Evolutionary conservation across 2,797 vertebrate genomes (phyloP).

Genomic region (Sebastes matsubarae): DNA sequence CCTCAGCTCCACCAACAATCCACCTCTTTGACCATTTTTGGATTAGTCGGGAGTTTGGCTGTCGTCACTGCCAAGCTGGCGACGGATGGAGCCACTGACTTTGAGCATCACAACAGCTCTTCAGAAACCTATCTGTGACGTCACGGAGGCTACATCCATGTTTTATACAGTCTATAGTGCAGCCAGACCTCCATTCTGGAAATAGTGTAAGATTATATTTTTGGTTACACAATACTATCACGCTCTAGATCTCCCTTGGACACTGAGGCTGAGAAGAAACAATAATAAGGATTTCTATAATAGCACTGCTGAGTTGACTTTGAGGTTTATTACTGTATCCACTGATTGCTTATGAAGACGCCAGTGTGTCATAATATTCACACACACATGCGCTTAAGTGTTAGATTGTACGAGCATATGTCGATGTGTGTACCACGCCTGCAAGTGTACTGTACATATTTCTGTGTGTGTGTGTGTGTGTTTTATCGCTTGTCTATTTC

Average conservation of each 20-base stretch:
- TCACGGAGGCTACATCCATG: no score
- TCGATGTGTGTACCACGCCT: constrained; percentile 18
- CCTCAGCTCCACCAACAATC: no score
- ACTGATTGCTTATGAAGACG: neutral
- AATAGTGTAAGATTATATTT: neutral
- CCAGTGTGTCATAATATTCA: constrained; percentile 39
- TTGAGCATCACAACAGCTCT: no score
- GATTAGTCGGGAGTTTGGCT: no score
- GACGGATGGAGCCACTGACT: no score
- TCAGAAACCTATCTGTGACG: no score
- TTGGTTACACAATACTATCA: neutral
- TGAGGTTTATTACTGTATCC: constrained; percentile 4
- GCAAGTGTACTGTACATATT: constrained; percentile 21
- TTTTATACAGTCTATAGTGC: neutral
- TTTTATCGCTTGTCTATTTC: constrained; percentile 75
- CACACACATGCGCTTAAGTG: constrained; percentile 40
- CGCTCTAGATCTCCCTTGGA: neutral
- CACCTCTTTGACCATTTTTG: no score
- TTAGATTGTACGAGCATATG: constrained; percentile 44
- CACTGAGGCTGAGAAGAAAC: neutral
- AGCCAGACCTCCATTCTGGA: neutral
- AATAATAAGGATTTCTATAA: constrained; percentile 4
- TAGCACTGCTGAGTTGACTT: neutral
- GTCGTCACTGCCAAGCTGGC: no score
- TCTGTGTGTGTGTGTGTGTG: constrained; percentile 6